phyloP scores from a whole-genome alignment of 2,888 invertebrate species.

The Vesta saturnalis region DNA sequence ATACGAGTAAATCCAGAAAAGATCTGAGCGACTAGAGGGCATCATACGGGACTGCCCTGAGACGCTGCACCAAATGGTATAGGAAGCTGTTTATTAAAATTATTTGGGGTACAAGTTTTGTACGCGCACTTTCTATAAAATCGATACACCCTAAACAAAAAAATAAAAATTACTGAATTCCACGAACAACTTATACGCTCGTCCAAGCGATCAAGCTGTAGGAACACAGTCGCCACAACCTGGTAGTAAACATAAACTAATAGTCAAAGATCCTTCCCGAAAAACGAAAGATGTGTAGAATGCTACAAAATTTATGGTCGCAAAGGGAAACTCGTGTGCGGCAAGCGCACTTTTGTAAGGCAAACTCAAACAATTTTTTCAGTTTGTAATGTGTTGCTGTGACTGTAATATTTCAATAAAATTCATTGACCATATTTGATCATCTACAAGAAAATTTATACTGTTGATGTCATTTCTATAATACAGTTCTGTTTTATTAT shows the following conservation, averaged over 20 bases:
- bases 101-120: not conserved
- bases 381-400: not conserved
- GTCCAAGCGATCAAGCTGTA: not conserved
- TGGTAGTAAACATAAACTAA: not conserved
- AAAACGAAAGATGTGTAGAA: not conserved
- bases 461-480: no score
- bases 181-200: not conserved
- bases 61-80: slow-evolving; percentile 34
- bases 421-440: not conserved
- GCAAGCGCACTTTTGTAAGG: not conserved
- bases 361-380: no score
- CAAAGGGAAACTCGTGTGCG: not conserved
- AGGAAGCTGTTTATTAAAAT: slow-evolving; percentile 30
- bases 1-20: slow-evolving; percentile 27
- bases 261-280: not conserved
- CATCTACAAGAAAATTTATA: no score
- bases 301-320: not conserved
- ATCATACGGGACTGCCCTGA: slow-evolving; percentile 23
- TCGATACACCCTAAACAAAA: not conserved
- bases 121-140: not conserved
- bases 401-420: not conserved
- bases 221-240: not conserved
- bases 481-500: no score
- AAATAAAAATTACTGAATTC: not conserved
- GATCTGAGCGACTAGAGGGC: slow-evolving; percentile 33